These are phyloP conservation scores for Drosophila percnosoma DNA, from an alignment of 2,888 invertebrate species.

Conservation along the genomic window DNA sequence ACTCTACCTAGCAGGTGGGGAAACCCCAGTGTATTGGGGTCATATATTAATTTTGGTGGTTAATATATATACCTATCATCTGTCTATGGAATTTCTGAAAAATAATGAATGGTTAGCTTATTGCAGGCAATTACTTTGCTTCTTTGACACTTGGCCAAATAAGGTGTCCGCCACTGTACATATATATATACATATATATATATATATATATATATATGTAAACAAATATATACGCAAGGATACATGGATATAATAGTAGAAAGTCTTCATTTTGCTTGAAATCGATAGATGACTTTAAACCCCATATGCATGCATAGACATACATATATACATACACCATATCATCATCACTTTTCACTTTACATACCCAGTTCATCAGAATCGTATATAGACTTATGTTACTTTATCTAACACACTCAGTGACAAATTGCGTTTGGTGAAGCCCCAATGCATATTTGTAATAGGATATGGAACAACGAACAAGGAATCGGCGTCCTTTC, in stretches of 20 bases:
- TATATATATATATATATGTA: not conserved
- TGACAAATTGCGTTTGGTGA: slow-evolving; percentile 25
- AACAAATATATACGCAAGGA: slow-evolving; percentile 13
- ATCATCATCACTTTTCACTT: slow-evolving; percentile 1
- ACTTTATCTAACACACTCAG: slow-evolving; percentile 19
- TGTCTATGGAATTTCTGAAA: too few relatives aligned
- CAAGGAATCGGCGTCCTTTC: not conserved
- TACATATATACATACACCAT: not conserved
- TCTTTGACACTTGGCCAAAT: too few relatives aligned
- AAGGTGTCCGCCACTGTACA: too few relatives aligned
- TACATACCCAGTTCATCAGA: slow-evolving; percentile 22
- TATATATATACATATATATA: slow-evolving; percentile 1
- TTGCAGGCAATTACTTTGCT: too few relatives aligned
- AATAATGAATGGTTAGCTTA: too few relatives aligned
- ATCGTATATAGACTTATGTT: slow-evolving; percentile 7
- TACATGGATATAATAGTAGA: slow-evolving; percentile 19
- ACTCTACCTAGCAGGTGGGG: too few relatives aligned
- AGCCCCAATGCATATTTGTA: slow-evolving; percentile 27
- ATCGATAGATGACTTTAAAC: slow-evolving; percentile 33
- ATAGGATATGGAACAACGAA: slow-evolving; percentile 28
- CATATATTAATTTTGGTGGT: too few relatives aligned
- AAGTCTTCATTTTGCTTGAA: slow-evolving; percentile 61
- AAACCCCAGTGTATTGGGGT: too few relatives aligned
- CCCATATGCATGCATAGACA: slow-evolving; percentile 9
- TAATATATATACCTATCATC: too few relatives aligned